Evolutionary conservation across 2,888 invertebrate species (phyloP), one percentile per base, ranked within the genome.

Genomic region (Lobophora halterata): DNA sequence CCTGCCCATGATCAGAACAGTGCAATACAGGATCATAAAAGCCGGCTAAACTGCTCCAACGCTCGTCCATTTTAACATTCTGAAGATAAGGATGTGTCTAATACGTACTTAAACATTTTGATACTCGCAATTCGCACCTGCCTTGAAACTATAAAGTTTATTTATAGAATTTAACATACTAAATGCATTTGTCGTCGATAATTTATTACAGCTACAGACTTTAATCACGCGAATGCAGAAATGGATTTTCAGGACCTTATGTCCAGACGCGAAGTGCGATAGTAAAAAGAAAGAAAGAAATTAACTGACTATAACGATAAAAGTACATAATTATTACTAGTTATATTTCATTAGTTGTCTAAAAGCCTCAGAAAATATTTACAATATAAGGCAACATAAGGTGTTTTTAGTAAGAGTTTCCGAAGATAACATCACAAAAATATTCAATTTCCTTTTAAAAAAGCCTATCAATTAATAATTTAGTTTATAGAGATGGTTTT

Each of bases 121-220:
- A 39, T 33, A 8, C n/a, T 27, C 19, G 16, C 29, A n/a, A n/a
- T 14, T 21, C 24, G 35, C 37, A 38, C 25, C 36, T 35, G 20
- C 29, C 8, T 18, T 28, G n/a, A 30, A 42, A 42, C 36, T 30
- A 27, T 17, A 30, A 39, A 40, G 29, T 17, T 17, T 30, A 35
- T 41, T 20, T 30, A 17, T 35, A 27, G 30, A 26, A 35, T 31
- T 21, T 26, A n/a, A 27, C 28, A 16, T 13, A n/a, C 25, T 13
- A 12, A 26, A 19, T 25, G 30, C 14, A 13, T 21, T 21, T 33
- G 14, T 2, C 5, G 5, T 9, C 11, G 39, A 30, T 25, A 34
- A 35, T 41, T 32, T 40, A 41, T 35, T 31, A 33, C 30, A 13
- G 31, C 12, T 25, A 16, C 12, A 12, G 17, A 35, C 23, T 21